Evolutionary conservation across 2,797 vertebrate species (phyloP), one percentile per base, ranked within the genome.

Genomic region (Petrocephalus schoutedeni): DNA sequence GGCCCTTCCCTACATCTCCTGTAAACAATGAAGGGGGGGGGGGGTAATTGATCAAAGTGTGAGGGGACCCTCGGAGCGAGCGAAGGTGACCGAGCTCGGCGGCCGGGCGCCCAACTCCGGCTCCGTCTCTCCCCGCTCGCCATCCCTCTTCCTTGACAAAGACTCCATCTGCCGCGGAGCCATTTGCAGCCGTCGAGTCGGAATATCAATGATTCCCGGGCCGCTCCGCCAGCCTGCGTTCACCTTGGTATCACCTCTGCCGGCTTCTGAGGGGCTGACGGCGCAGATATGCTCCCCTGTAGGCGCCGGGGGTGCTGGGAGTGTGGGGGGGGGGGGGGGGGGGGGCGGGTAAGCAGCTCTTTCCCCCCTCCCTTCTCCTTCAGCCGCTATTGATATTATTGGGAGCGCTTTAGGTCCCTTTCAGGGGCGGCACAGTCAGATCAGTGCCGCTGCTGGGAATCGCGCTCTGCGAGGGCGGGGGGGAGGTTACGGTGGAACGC

Each of bases 81-180:
- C 93, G 96, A 98, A 97, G 97, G 97, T 98, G 97, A 97, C 92
- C 94, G 92, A 92, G 95, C 94, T 91, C 91, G 94, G 95, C 94
- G 94, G 95, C 94, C 95, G 95, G 92, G 95, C 16, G 2, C 23
- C 23, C 2, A 7, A 14, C 12, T 14, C 12, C 93, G 94, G 94
- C 95, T 93, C 93, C 88, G 94, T 94, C 94, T 94, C 92, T 96
- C 95, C 95, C 92, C 93, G 95, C 94, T 96, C 97, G 96, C 97
- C 96, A 97, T 98, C 97, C 97, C 96, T 98, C 97, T 97, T 98
- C 94, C 94, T 95, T 97, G 97, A 98, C 97, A 98, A 97, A 97
- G 97, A 96, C 96, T 97, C 97, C 97, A 98, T 98, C 97, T 98
- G 97, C 97, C 96, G 96, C 95, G 85, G 92, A 95, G 96, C 96